Evolutionary conservation across 2,888 invertebrate species (phyloP).

Genomic region (Germaria angustata): DNA sequence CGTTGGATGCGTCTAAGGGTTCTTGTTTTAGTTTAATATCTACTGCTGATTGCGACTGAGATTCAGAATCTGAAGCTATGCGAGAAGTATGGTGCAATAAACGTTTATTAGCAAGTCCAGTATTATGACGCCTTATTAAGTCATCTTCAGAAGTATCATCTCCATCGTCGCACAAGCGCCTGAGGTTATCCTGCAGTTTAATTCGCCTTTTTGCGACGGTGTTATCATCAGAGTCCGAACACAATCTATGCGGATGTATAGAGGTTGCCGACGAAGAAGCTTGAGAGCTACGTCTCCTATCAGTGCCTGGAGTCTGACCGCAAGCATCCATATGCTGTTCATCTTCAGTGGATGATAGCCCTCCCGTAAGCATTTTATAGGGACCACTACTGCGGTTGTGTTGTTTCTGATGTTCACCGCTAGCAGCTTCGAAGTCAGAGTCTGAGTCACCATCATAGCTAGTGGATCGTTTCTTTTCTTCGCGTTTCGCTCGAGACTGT

Average conservation of each 20-base stretch:
- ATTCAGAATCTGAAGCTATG: conserved; percentile 87
- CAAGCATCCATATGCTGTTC: conserved; percentile 76
- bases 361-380: conserved; percentile 68
- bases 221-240: conserved; percentile 81
- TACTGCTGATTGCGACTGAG: conserved; percentile 73
- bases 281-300: conserved; percentile 68
- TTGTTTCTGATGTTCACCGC: conserved; percentile 67
- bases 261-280: conserved; percentile 61
- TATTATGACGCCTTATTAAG: conserved; percentile 74
- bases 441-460: conserved; percentile 94
- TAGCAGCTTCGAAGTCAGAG: conserved; percentile 81
- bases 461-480: conserved; percentile 92
- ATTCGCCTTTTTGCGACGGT: conserved; percentile 73
- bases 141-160: conserved; percentile 77
- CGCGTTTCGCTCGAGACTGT: conserved; percentile 91
- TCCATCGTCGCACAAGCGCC: conserved; percentile 80
- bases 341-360: conserved; percentile 78
- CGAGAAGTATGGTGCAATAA: conserved; percentile 84
- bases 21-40: conserved; percentile 71
- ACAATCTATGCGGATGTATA: conserved; percentile 72
- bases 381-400: conserved; percentile 71
- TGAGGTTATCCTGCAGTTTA: conserved; percentile 81
- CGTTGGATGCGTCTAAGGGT: conserved; percentile 53
- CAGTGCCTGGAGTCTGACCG: conserved; percentile 72
- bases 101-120: conserved; percentile 83